phyloP scores from a whole-genome alignment of 2,797 vertebrate species.

The Typhlichthys subterraneus region DNA sequence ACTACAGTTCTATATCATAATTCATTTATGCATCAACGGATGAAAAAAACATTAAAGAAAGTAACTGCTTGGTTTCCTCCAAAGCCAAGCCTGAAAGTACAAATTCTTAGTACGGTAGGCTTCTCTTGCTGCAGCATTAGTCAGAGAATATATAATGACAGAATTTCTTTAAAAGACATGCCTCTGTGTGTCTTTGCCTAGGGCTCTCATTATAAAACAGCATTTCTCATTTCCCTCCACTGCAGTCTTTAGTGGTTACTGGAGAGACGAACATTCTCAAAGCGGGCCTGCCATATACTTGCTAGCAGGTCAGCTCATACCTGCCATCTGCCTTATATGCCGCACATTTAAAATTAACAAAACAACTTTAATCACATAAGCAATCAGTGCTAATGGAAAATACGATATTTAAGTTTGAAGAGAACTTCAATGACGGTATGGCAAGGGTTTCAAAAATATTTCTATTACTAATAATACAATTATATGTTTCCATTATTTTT shows the following conservation, averaged over 20 bases:
- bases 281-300: conserved; percentile 30
- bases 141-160: conserved; percentile 75
- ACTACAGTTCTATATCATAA: conserved; percentile 30
- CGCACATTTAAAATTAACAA: conserved; percentile 27
- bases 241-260: conserved; percentile 64
- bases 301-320: conserved; percentile 38
- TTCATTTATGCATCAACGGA: conserved; percentile 14
- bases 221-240: conserved; percentile 71
- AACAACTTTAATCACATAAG: conserved; percentile 10
- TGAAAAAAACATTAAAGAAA: conserved; percentile 48
- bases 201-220: conserved; percentile 75
- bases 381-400: not conserved
- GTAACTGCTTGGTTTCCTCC: conserved; percentile 39
- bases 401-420: conserved; percentile 1
- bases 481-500: not conserved
- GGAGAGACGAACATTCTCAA: conserved; percentile 61
- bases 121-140: conserved; percentile 64
- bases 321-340: conserved; percentile 5
- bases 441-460: no score
- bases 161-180: conserved; percentile 71
- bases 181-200: conserved; percentile 70
- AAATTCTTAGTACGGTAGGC: conserved; percentile 59
- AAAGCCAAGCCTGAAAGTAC: conserved; percentile 33
- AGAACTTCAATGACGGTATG: not conserved
- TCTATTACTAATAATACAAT: not conserved